phyloP scores from a whole-genome alignment of 2,797 vertebrate species.

The Enteromius afrohamiltoni region DNA sequence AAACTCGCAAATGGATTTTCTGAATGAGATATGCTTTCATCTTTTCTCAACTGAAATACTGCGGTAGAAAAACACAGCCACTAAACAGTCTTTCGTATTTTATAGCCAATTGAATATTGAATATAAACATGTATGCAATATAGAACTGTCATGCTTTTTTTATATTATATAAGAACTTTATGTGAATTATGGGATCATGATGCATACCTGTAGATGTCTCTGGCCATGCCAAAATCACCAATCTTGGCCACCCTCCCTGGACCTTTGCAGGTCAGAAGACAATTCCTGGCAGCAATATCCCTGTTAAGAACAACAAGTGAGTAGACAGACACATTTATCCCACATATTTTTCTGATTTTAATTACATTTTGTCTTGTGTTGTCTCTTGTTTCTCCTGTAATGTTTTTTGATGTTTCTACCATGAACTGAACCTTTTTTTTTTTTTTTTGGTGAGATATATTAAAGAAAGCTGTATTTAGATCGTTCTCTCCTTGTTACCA shows the following conservation, averaged over 20 bases:
- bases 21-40: constrained; percentile 24
- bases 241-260: constrained; percentile 94
- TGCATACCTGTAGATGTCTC: constrained; percentile 95
- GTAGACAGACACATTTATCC: neutral
- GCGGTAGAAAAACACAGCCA: neutral
- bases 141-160: neutral
- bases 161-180: neutral
- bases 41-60: neutral
- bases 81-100: neutral
- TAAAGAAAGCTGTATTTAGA: neutral
- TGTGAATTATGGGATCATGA: neutral
- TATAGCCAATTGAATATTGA: neutral
- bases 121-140: constrained; percentile 10
- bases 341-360: neutral
- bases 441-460: neutral
- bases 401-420: neutral
- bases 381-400: neutral
- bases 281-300: constrained; percentile 98
- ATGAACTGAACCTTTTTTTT: neutral
- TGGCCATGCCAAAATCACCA: constrained; percentile 98
- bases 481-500: neutral
- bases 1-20: constrained; percentile 5
- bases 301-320: constrained; percentile 68
- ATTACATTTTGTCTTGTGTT: neutral
- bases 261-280: constrained; percentile 94